A percentile compares a stretch with the other conserved stretches of the same genome.
phyloP scores from a whole-genome alignment of 2,797 vertebrate genomes.

The Periparus ater region DNA sequence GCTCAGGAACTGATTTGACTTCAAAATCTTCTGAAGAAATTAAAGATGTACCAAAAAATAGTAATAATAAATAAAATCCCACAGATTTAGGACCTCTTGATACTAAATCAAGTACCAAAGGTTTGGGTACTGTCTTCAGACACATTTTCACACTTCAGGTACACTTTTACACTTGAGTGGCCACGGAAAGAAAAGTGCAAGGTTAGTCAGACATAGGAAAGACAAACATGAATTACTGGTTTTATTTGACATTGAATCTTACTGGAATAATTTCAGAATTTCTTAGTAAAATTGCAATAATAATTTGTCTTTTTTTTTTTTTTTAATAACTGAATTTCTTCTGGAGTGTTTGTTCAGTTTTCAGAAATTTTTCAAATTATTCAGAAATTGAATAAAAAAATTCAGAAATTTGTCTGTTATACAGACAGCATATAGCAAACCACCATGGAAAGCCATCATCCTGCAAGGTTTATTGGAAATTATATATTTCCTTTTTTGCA shows the following conservation, averaged over 20 bases:
- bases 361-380: neutral
- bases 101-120: neutral
- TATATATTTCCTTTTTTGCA: neutral
- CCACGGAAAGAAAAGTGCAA: fast-evolving
- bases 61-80: too few species aligned
- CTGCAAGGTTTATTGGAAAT: neutral
- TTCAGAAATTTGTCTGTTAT: neutral
- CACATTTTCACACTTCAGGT: neutral
- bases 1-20: neutral
- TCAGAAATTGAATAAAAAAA: neutral
- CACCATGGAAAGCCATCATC: neutral
- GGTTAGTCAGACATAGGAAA: neutral
- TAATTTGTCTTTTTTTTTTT: neutral
- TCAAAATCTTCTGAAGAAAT: neutral
- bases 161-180: neutral
- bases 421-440: neutral
- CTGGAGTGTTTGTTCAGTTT: neutral
- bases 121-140: neutral
- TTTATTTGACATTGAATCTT: neutral
- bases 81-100: neutral
- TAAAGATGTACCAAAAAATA: neutral
- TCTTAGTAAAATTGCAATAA: neutral
- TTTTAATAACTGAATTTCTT: neutral
- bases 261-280: neutral
- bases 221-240: neutral